phyloP scores from a whole-genome alignment of 2,113 vertebrate genomes.

The Entelurus aequoreus region DNA sequence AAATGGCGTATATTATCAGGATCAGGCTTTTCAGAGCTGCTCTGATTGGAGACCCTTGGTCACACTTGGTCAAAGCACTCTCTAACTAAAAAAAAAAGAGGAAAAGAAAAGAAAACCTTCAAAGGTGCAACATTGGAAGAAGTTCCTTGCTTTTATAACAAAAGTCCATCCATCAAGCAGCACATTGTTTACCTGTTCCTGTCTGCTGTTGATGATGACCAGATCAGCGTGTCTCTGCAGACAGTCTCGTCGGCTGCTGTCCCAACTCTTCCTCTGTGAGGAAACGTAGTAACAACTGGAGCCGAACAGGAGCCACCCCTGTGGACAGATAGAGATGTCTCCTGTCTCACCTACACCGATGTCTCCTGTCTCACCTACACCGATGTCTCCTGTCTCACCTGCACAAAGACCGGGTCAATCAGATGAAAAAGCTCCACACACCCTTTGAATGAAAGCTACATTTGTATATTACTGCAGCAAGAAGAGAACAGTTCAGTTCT shows the following conservation, averaged over 20 bases:
- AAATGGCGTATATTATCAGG: too few relatives aligned
- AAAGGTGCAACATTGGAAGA: too few relatives aligned
- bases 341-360: not conserved
- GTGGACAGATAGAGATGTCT: constrained; percentile 12
- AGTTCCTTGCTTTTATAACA: too few relatives aligned
- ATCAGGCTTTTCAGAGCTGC: too few relatives aligned
- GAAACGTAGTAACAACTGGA: constrained; percentile 43
- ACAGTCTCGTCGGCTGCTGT: constrained; percentile 23
- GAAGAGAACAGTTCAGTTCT: too few relatives aligned
- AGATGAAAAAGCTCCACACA: not conserved
- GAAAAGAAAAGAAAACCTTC: too few relatives aligned
- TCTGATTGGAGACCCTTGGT: too few relatives aligned
- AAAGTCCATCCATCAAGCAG: too few relatives aligned
- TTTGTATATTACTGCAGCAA: too few relatives aligned
- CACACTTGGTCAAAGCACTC: too few relatives aligned
- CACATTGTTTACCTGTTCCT: constrained; percentile 32
- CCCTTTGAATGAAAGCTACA: not conserved
- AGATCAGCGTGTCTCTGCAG: constrained; percentile 20
- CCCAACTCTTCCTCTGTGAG: constrained; percentile 10
- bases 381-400: not conserved
- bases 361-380: not conserved
- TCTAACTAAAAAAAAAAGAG: too few relatives aligned
- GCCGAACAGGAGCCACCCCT: constrained; percentile 17
- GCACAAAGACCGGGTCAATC: not conserved
- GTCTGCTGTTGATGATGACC: constrained; percentile 28